A percentile compares a stretch with the other conserved stretches of the same genome.
These are phyloP conservation scores for Microtus pennsylvanicus DNA, from an alignment of 2,113 vertebrate species.

Conservation along the genomic window DNA sequence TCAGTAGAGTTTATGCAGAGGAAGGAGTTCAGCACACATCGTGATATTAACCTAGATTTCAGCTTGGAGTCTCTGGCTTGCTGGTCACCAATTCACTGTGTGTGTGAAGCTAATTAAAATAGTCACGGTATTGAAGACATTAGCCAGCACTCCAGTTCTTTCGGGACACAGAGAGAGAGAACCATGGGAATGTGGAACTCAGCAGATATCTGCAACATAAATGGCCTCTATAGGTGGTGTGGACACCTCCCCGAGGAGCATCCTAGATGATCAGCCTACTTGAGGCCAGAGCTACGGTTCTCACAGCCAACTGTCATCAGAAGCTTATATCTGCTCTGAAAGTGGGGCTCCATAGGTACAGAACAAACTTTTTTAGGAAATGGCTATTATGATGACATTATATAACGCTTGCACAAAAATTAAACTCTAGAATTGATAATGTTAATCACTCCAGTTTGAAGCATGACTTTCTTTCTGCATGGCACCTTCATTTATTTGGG, in stretches of 20 bases:
- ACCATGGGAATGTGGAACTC: accelerated
- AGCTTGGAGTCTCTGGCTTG: neutral
- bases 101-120: neutral
- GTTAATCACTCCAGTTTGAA: accelerated
- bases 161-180: neutral
- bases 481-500: accelerated
- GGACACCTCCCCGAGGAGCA: accelerated
- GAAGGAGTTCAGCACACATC: neutral
- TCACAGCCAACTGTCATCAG: accelerated
- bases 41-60: neutral
- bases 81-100: accelerated
- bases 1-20: neutral
- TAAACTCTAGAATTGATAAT: neutral
- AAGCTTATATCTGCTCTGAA: accelerated
- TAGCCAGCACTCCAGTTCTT: too few relatives aligned
- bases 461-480: neutral
- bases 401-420: neutral
- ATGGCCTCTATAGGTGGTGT: neutral
- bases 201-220: accelerated
- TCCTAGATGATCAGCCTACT: accelerated
- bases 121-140: neutral
- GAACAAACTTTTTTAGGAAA: neutral
- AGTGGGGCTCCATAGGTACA: too few relatives aligned
- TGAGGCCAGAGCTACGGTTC: neutral
- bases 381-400: neutral